These are phyloP conservation scores for Cotesia glomerata DNA, from an alignment of 1,140 invertebrate species.

Conservation along the genomic window DNA sequence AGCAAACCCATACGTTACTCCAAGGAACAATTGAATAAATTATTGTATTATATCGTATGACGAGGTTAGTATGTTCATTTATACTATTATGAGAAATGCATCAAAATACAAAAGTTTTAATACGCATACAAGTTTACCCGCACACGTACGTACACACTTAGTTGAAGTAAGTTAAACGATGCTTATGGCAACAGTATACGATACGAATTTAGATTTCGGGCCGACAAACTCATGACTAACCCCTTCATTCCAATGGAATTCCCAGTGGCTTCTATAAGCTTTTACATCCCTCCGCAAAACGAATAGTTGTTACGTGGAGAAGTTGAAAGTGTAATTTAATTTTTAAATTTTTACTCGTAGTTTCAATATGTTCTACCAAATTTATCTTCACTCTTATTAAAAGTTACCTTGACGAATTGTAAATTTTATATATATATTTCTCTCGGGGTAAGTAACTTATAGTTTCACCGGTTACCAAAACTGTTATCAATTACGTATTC, in stretches of 20 bases:
- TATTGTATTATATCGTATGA: background rate
- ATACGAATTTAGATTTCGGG: constrained; percentile 8
- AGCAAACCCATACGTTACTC: no score
- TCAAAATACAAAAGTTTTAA: constrained; percentile 7
- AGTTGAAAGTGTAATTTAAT: constrained; percentile 14
- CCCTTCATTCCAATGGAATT: background rate
- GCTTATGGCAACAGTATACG: background rate
- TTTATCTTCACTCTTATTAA: background rate
- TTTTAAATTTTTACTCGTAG: constrained; percentile 16
- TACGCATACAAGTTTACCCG: background rate
- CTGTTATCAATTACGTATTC: no score
- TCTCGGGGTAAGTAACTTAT: no score
- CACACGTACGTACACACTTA: background rate
- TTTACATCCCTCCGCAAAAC: background rate
- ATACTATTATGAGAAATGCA: constrained; percentile 1
- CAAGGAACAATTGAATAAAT: background rate
- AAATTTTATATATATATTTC: background rate
- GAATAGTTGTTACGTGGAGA: no score
- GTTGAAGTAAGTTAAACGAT: no score
- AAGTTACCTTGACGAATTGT: constrained; percentile 1
- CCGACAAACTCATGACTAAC: background rate
- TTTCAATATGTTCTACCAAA: constrained; percentile 2
- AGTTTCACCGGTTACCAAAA: no score
- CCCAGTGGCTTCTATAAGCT: background rate
- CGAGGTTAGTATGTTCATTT: background rate